Conservation (phyloP, 2,797 vertebrate species). For the Characodon lateralis region DNA sequence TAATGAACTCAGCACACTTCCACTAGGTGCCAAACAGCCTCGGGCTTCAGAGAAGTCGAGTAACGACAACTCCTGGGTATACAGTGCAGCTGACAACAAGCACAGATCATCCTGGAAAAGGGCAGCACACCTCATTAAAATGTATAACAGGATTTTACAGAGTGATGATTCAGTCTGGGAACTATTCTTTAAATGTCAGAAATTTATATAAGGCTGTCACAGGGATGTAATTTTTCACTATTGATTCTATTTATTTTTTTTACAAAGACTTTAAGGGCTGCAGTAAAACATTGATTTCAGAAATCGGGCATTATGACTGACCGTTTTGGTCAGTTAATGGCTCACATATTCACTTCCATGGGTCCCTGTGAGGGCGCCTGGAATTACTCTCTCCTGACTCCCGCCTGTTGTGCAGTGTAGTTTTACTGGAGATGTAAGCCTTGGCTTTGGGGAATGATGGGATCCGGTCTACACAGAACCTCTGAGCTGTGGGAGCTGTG, state of each 20-base stretch:
- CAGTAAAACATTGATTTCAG: slow-evolving; percentile 70
- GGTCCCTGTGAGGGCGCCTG: slow-evolving; percentile 46
- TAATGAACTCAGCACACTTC: slow-evolving; percentile 73
- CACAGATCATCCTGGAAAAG: slow-evolving; percentile 50
- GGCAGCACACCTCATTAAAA: slow-evolving; percentile 68
- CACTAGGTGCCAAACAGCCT: slow-evolving; percentile 69
- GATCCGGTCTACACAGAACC: slow-evolving; percentile 69
- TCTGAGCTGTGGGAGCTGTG: slow-evolving; percentile 70
- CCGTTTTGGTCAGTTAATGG: slow-evolving; percentile 68
- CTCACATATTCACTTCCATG: slow-evolving; percentile 53
- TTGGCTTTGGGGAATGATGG: slow-evolving; percentile 54
- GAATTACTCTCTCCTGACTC: slow-evolving; percentile 46
- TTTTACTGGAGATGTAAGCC: slow-evolving; percentile 54
- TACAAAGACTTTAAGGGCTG: slow-evolving; percentile 60
- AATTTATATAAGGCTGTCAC: slow-evolving; percentile 47
- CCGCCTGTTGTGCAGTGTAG: slow-evolving; percentile 47
- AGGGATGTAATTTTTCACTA: slow-evolving; percentile 51
- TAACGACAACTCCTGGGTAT: slow-evolving; percentile 72
- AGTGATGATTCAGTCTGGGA: slow-evolving; percentile 51
- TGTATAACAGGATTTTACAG: slow-evolving; percentile 45
- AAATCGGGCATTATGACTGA: slow-evolving; percentile 66
- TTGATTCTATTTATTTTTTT: slow-evolving; percentile 62
- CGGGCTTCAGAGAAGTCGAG: slow-evolving; percentile 71
- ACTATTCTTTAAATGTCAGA: slow-evolving; percentile 49
- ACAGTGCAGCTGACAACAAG: slow-evolving; percentile 64